Evolutionary conservation across 1,140 invertebrate genomes (phyloP), one percentile per base, ranked within the genome.

Genomic region (Dendrolimus punctatus): DNA sequence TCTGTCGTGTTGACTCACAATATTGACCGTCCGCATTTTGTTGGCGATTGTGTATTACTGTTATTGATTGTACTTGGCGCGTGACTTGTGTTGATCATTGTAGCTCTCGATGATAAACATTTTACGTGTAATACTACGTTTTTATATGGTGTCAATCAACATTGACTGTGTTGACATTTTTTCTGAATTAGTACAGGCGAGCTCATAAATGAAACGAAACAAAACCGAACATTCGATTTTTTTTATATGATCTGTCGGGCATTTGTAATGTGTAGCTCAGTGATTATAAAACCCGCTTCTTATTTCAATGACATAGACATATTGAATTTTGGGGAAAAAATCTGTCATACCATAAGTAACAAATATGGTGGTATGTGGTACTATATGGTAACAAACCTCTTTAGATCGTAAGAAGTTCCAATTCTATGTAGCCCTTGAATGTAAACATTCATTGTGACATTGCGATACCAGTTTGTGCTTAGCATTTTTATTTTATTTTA

Each of bases 1-100:
- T 49, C 45, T 60, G 59, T 69, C 59, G 68, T 85, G 82, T 84
- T 84, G 73, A 81, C 80, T 77, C 76, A 81, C 71, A 71, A 77
- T 83, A 83, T 85, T 84, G 80, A 74, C 74, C 66, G 75, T 75
- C 64, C 69, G 64, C 66, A 72, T 76, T 82, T 85, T 72, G 73
- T 70, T 68, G 72, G 63, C 77, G 73, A 79, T 85, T 79, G 80
- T 85, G 70, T 83, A 82, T 85, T 82, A 81, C 79, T 83, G 71
- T 80, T 85, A 84, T 84, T 81, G 80, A 82, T 83, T 83, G 80
- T 80, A 73, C 64, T 74, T 64, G 66, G 72, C 72, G 73, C 82
- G 82, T 85, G 82, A 83, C 80, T 77, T 76, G 80, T 78, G 70
- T 82, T 58, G 68, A 55, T 66, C 73, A 82, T 73, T 74, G 74